A percentile compares a stretch with the other conserved stretches of the same genome.
These are phyloP conservation scores for Morpho deidamia DNA, from an alignment of 2,888 invertebrate genomes.

Conservation along the genomic window DNA sequence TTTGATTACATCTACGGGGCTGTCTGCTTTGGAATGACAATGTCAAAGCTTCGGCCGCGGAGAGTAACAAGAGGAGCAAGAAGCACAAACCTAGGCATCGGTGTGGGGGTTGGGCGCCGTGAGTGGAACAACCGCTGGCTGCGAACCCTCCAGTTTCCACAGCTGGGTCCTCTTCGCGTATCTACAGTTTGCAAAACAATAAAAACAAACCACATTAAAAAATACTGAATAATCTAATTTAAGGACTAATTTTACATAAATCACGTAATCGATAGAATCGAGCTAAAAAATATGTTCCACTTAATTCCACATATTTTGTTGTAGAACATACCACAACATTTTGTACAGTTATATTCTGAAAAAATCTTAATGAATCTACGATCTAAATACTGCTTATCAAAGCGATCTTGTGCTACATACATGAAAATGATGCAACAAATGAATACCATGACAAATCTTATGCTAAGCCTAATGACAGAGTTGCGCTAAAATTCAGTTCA, in stretches of 20 bases:
- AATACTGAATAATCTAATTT: neutral
- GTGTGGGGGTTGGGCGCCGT: conserved; percentile 52
- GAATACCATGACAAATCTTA: neutral
- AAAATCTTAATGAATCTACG: too few relatives aligned
- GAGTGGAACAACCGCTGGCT: conserved; percentile 54
- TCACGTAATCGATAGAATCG: too few relatives aligned
- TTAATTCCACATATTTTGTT: too few relatives aligned
- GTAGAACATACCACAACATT: too few relatives aligned
- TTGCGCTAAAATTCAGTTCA: too few relatives aligned
- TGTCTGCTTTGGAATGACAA: conserved; percentile 37
- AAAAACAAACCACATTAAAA: neutral
- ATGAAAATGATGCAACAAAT: neutral
- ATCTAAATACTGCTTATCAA: too few relatives aligned
- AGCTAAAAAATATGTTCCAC: too few relatives aligned
- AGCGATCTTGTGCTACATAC: too few relatives aligned
- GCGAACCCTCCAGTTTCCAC: conserved; percentile 34
- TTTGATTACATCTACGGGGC: conserved; percentile 44
- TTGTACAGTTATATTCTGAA: too few relatives aligned
- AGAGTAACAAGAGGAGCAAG: conserved; percentile 57
- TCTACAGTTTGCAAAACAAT: conserved; percentile 43
- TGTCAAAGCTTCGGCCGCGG: conserved; percentile 43
- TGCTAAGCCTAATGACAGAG: too few relatives aligned
- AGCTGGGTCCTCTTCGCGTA: conserved; percentile 58
- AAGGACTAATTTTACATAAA: neutral
- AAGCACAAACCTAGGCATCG: conserved; percentile 76